Evolutionary conservation across 2,888 invertebrate species (phyloP).

Genomic region (Allacma fusca): DNA sequence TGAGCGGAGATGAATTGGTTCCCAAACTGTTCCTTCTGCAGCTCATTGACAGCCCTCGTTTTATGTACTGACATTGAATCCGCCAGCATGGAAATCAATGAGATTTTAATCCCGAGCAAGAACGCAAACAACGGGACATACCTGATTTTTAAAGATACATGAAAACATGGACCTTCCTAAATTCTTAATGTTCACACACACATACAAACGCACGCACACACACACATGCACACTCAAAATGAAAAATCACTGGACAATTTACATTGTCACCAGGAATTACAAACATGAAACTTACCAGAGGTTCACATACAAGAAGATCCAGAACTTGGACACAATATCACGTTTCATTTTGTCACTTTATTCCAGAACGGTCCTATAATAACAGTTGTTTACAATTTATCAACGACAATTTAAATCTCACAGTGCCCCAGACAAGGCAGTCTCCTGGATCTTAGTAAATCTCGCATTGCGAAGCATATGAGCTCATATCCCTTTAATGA

Average conservation of each 20-base stretch:
- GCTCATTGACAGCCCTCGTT: too few species aligned
- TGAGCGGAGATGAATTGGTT: too few species aligned
- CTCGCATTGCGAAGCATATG: not conserved
- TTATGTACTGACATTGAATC: constrained; percentile 34
- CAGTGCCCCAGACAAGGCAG: not conserved
- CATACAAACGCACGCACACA: too few species aligned
- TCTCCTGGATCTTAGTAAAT: not conserved
- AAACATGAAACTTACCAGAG: constrained; percentile 44
- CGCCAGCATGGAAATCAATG: constrained; percentile 53
- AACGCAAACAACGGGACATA: constrained; percentile 56
- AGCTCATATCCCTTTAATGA: not conserved
- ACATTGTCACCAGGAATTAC: not conserved
- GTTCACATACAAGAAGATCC: constrained; percentile 38
- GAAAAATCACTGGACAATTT: not conserved
- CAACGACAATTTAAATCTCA: not conserved
- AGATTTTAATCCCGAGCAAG: constrained; percentile 57
- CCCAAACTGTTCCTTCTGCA: too few species aligned
- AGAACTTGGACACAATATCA: constrained; percentile 8
- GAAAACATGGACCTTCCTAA: too few species aligned
- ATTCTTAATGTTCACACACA: too few species aligned
- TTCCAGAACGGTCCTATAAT: not conserved
- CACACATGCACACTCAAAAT: too few species aligned
- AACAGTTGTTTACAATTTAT: too few species aligned
- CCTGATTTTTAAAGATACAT: constrained; percentile 40
- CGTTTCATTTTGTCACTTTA: constrained; percentile 39